Base-by-base conservation (phyloP, 2,797 vertebrate species). In the Acipenser oxyrinchus region DNA sequence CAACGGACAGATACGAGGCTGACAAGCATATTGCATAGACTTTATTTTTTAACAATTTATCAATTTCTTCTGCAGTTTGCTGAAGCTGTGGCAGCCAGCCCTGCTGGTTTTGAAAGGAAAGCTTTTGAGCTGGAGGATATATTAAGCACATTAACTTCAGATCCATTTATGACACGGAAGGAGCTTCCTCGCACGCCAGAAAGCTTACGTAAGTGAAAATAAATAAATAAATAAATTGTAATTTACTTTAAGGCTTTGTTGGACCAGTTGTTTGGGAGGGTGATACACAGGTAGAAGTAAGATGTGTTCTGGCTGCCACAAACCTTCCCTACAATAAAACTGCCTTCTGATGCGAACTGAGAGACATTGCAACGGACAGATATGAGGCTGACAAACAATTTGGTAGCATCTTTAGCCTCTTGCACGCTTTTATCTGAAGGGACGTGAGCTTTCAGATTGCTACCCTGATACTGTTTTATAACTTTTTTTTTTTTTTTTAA, bases 1-100 rank as follows among this genome's bases (percentile, higher is more conserved):
- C 89, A 90, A 94, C 92, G 94, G 96, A 99, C 95, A 99, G 95
- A 95, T 99, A 96, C 95, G 95, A 89, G 87, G 95, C 94, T 88
- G 79, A 99, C 91, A 97, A 0, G 37, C 18, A 55, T 61, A 15
- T 62, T 37, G 23, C 23, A 37, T 37, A 37, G 23, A 37, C 23
- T 37, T 37, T 37, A 37, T 18, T 18, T 18, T 18, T 18, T 37
- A 37, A 37, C 23, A 37, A 37, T 37, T 37, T 37, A 37, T 37
- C 23, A 37, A 37, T 37, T 37, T 37, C 23, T 66, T 12, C 73
- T 74, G 1, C 70, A 99, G 96, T 83, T 97, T 89, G 93, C 86
- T 69, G 87, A 83, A 64, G 72, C 81, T 15, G 81, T 98, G 50
- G 76, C 80, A 4, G 66, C 73, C 60, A 79, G 72, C 72, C 73